Evolutionary conservation across 2,888 invertebrate genomes (phyloP), one percentile per base, ranked within the genome.

Genomic region (Microctonus hyperodae): DNA sequence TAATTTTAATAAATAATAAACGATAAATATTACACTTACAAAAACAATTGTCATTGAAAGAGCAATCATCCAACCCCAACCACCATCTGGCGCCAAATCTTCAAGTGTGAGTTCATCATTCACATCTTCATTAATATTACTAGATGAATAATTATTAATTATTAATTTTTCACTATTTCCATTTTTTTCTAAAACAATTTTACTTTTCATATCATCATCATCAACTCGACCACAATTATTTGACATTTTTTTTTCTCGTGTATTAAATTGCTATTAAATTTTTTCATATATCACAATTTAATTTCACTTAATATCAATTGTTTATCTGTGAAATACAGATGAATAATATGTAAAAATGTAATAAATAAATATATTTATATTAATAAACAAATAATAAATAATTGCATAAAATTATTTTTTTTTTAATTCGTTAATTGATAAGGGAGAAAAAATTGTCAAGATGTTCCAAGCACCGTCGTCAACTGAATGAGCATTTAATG

Each of bases 21-120:
- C n/a, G n/a, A n/a, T n/a, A n/a, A n/a, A n/a, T n/a, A n/a, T 11
- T 37, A 31, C 16, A 90, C 92, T 92, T 85, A 94, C 93, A 86
- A 93, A 94, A 76, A 93, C 91, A 82, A 94, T 86, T 82, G 92
- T 92, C 79, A 93, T 92, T 75, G 94, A 94, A 71, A 94, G 85
- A 73, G 93, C 92, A 70, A 93, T 93, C 86, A 94, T 89, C 94
- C 94, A 95, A 64, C 94, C 95, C 93, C 93, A 95, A 63, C 94
- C 94, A 61, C 94, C 94, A 81, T 95, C 94, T 53, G 94, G 94
- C 37, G 94, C 92, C 73, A 92, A 90, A 55, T 79, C 78, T 35
- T 80, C 80, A 13, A 66, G 59, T 13, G 69, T 70, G 6, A 71
- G 59, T 40, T 65, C 67, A 20, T 71, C 71, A 59, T 70, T 64